Base-by-base conservation (phyloP, 2,888 invertebrate genomes). In the Punctoribates punctum region DNA sequence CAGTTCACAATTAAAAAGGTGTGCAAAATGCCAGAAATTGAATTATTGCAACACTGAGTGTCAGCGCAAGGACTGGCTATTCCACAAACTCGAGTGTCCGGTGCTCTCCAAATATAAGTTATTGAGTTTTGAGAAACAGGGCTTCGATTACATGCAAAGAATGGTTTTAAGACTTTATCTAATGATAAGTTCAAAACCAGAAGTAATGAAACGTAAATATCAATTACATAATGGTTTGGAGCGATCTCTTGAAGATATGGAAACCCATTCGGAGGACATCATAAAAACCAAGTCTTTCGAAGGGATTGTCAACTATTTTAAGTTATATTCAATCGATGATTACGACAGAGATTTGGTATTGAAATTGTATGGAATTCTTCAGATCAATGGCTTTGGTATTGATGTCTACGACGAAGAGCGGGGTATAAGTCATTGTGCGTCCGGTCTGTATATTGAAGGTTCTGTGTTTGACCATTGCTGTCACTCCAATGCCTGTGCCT, bases 81-180 rank as follows among this genome's bases (percentile, higher is more conserved):
- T 60, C 13, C 76, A 76, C 29, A 54, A 57, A n/a, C 42, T 76
- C 20, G 76, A 76, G 51, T 76, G 76, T 57, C 27, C 27, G 1
- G 73, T 76, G 9, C 17, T 76, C 1, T 34, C 73, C 11, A 67
- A 67, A 73, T 73, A 73, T 38, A 51, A 76, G 25, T 46, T 48
- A 51, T 62, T 76, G 48, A 76, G 73, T 65, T 76, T 76, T 27
- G 76, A 76, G 29, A 73, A 34, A 46, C 42, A 76, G 13, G 76
- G 76, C 57, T 60, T 73, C 20, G 76, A 76, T 73, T 76, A 76
- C 29, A 76, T 76, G 76, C 76, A 76, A 62, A 27, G 76, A 48
- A 34, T 76, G 17, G 60, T 73, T 17, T 29, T 76, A 15, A 29
- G 76, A 13, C 15, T 76, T 5, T 73, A 73, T 57, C 62, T 76